These are phyloP conservation scores for Gadus macrocephalus DNA, from an alignment of 2,113 vertebrate genomes.

Conservation along the genomic window DNA sequence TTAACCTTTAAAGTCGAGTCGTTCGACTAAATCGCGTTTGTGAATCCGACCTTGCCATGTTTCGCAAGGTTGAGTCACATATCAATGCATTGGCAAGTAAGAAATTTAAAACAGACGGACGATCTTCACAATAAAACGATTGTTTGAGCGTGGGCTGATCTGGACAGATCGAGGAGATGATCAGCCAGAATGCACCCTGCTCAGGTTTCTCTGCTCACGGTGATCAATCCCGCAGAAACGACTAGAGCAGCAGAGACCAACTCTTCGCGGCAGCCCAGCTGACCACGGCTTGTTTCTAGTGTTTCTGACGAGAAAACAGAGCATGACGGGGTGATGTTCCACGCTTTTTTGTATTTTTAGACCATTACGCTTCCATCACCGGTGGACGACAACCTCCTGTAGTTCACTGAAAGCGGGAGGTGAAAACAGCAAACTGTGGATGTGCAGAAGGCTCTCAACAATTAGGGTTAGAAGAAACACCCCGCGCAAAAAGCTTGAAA, in stretches of 20 bases:
- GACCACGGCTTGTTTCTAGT: conserved; percentile 49
- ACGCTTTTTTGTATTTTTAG: conserved; percentile 54
- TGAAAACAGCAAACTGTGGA: conserved; percentile 50
- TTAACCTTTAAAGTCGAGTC: too few species aligned
- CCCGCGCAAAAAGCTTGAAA: not conserved
- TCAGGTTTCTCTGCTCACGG: conserved; percentile 65
- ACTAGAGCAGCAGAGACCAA: conserved; percentile 62
- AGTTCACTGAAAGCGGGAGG: conserved; percentile 55
- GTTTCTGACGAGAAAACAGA: conserved; percentile 42
- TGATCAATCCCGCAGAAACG: conserved; percentile 12
- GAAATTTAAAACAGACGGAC: not conserved
- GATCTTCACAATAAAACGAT: not conserved
- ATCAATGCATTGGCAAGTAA: too few species aligned
- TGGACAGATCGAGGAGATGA: conserved; percentile 19
- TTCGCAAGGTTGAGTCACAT: too few species aligned
- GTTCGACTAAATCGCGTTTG: too few species aligned
- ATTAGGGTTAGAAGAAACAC: conserved; percentile 62
- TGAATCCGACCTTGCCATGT: too few species aligned
- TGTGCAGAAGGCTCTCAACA: not conserved
- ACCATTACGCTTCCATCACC: not conserved
- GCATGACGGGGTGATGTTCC: conserved; percentile 42
- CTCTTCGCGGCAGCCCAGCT: conserved; percentile 69
- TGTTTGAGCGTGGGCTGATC: conserved; percentile 56
- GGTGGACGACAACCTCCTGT: conserved; percentile 26
- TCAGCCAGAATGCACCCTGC: conserved; percentile 26